phyloP scores from a whole-genome alignment of 2,797 vertebrate genomes.

The Sebastes aleutianus region DNA sequence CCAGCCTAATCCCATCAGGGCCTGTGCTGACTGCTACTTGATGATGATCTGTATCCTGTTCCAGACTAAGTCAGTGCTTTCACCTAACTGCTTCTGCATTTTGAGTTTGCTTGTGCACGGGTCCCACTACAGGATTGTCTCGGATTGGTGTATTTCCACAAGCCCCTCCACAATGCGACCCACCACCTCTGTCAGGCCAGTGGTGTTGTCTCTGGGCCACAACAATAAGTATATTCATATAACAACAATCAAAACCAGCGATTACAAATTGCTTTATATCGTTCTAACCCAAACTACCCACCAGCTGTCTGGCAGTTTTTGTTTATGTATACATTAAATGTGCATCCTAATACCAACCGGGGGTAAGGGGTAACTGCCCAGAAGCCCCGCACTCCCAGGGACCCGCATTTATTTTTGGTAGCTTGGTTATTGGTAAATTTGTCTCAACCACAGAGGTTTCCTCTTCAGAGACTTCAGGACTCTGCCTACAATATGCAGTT shows the following conservation, averaged over 20 bases:
- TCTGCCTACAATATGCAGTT: too few relatives aligned
- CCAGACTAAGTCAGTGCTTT: too few relatives aligned
- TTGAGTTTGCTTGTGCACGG: too few relatives aligned
- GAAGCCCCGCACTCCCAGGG: neutral
- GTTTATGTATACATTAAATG: neutral
- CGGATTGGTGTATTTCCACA: neutral
- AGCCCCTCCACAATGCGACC: neutral
- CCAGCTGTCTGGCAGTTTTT: neutral
- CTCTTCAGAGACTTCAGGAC: too few relatives aligned
- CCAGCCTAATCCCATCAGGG: neutral
- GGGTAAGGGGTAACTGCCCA: too few relatives aligned
- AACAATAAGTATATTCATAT: neutral
- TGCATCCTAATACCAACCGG: neutral
- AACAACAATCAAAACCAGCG: neutral
- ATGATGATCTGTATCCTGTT: too few relatives aligned
- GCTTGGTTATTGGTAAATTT: neutral
- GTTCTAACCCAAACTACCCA: neutral
- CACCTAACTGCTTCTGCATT: too few relatives aligned
- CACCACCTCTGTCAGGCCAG: neutral
- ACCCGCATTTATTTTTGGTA: neutral
- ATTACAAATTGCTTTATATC: neutral
- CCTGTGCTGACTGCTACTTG: neutral
- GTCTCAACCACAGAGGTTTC: neutral
- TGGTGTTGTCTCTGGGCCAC: neutral
- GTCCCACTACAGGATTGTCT: too few relatives aligned